Conservation (phyloP, 1,140 invertebrate genomes). For the Macrobrachium rosenbergii region DNA sequence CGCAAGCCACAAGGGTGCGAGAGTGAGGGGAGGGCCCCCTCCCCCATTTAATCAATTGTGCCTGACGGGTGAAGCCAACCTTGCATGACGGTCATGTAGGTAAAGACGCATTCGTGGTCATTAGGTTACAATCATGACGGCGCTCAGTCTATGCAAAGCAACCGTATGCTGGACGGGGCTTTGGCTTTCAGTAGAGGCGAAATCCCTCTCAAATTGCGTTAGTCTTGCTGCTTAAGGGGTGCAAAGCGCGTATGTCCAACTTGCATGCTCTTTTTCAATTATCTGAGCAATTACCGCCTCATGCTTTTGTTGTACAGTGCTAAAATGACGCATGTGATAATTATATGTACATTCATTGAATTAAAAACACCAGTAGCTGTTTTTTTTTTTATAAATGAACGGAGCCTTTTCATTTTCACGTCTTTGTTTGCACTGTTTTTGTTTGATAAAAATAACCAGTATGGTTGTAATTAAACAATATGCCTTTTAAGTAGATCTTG, state of each 20-base stretch:
- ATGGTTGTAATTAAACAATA: too few relatives aligned
- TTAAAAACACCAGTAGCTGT: slow-evolving; percentile 32
- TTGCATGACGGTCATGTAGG: slow-evolving; percentile 43
- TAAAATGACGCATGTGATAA: slow-evolving; percentile 61
- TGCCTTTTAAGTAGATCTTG: too few relatives aligned
- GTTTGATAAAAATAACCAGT: too few relatives aligned
- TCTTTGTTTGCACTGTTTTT: too few relatives aligned
- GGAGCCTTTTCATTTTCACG: neutral
- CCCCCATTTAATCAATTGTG: neutral
- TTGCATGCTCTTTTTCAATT: slow-evolving; percentile 46
- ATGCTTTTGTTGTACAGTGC: slow-evolving; percentile 57
- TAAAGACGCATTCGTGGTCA: slow-evolving; percentile 49
- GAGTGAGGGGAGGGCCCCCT: neutral
- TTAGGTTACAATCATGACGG: slow-evolving; percentile 37
- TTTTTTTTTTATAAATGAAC: neutral
- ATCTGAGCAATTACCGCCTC: slow-evolving; percentile 58
- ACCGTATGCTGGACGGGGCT: neutral
- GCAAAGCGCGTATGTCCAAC: neutral
- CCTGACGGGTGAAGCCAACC: slow-evolving; percentile 2
- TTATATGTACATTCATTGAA: slow-evolving; percentile 57
- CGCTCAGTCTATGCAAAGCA: neutral
- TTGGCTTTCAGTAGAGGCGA: neutral
- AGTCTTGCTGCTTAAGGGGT: neutral
- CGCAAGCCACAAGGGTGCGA: too few relatives aligned
- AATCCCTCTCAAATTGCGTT: neutral